A percentile compares a stretch with the other conserved stretches of the same genome.
Evolutionary conservation across 2,797 vertebrate genomes (phyloP).

Genomic region (Liasis olivaceus): DNA sequence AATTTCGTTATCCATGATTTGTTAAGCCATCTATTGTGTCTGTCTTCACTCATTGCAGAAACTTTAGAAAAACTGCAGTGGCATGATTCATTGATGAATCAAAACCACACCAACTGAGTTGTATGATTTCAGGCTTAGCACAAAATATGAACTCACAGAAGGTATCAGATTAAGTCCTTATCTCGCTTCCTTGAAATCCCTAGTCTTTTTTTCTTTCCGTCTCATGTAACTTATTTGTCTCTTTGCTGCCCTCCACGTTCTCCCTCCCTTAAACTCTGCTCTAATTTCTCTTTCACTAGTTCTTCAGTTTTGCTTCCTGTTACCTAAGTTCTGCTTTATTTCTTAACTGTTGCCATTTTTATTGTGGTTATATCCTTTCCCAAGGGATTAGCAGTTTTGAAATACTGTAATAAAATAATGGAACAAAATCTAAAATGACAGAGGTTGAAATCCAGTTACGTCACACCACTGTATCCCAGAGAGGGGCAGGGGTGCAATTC

Average conservation of each 20-base stretch:
- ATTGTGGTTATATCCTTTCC: neutral
- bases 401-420: neutral
- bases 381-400: neutral
- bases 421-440: neutral
- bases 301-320: neutral
- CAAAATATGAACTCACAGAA: neutral
- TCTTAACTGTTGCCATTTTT: neutral
- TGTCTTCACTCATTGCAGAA: neutral
- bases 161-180: neutral
- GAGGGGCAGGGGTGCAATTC: neutral
- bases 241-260: neutral
- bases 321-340: neutral
- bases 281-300: neutral
- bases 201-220: neutral
- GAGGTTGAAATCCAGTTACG: neutral
- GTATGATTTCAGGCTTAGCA: neutral
- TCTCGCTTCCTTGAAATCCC: neutral
- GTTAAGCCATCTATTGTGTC: neutral
- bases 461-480: neutral
- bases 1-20: neutral
- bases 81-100: neutral
- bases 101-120: neutral
- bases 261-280: neutral
- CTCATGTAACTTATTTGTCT: neutral
- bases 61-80: neutral